Base-by-base conservation (phyloP, 2,113 vertebrate species). In the Sinocyclocheilus anophthalmus region DNA sequence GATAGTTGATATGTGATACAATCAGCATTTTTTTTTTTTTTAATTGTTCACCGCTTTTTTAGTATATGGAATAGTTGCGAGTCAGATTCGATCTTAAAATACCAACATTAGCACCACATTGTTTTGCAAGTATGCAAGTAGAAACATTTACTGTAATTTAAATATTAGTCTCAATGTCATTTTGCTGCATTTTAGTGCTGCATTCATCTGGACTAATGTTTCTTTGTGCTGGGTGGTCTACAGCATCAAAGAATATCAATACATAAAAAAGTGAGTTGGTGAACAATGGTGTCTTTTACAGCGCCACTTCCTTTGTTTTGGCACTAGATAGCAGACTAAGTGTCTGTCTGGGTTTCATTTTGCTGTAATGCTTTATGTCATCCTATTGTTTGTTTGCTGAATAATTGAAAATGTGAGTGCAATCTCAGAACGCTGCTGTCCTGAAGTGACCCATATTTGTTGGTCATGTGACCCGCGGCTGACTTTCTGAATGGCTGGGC, bases 361-460 rank as follows among this genome's bases (percentile, higher is more conserved):
- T 76, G 57, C 26, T 50, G n/a, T 73, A 45, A 45, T 61, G 76
- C 33, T 79, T 42, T 39, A 13, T 65, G 42, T 76, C 33, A 26
- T 61, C 4, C 48, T 53, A 55, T 81, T 81, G 63, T 77, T 67
- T 73, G 78, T 78, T 57, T 61, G 42, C 55, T 89, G 78, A 89
- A 89, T 86, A 87, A 87, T 85, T 87, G 75, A 89, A 85, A 87
- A 84, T 83, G 81, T 53, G 26, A 73, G 75, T 87, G 65, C 50
- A 72, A 75, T 87, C 79, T 86, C 70, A 61, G 20, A 75, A 81
- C 3, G 50, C 59, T 82, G 20, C 59, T 87, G 88, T 90, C 86
- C 87, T 78, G 8, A 81, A 53, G 72, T 88, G 88, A 90, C 89
- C 89, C 86, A 86, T 77, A 89, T 90, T 84, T 37, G 22, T 9